These are phyloP conservation scores for Andrena chrysosceles DNA, from an alignment of 2,888 invertebrate genomes.

Conservation along the genomic window DNA sequence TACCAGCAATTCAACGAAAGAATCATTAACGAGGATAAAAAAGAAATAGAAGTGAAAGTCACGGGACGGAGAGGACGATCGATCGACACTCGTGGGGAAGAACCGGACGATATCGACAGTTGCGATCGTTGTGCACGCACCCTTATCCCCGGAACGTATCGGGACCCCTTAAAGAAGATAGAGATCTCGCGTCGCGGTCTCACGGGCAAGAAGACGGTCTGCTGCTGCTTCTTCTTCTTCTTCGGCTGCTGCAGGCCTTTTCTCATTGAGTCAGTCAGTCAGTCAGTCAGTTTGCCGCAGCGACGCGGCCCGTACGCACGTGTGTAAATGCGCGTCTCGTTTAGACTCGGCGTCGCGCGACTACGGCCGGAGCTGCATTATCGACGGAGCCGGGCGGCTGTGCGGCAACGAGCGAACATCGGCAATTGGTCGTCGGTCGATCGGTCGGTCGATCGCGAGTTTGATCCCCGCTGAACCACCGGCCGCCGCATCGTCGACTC, in stretches of 20 bases:
- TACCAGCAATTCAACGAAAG: neutral
- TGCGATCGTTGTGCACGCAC: slow-evolving; percentile 75
- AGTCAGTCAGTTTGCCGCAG: slow-evolving; percentile 82
- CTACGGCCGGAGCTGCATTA: slow-evolving; percentile 39
- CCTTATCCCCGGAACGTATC: slow-evolving; percentile 76
- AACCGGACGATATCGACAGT: slow-evolving; percentile 9
- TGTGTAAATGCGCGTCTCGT: slow-evolving; percentile 43
- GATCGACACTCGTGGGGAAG: neutral
- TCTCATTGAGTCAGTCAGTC: slow-evolving; percentile 83
- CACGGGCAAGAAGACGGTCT: slow-evolving; percentile 69
- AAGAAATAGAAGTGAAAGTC: neutral
- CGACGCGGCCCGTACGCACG: slow-evolving; percentile 75
- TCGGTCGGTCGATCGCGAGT: slow-evolving; percentile 52
- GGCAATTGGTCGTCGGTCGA: slow-evolving; percentile 59
- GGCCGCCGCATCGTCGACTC: slow-evolving; percentile 23
- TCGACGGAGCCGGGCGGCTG: slow-evolving; percentile 45
- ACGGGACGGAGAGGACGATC: neutral
- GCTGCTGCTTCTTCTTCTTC: slow-evolving; percentile 23
- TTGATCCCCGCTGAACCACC: slow-evolving; percentile 44
- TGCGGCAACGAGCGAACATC: slow-evolving; percentile 24
- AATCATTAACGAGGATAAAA: neutral
- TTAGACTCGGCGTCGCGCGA: slow-evolving; percentile 15
- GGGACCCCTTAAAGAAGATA: slow-evolving; percentile 73
- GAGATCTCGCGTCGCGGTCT: slow-evolving; percentile 75
- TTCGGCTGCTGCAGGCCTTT: slow-evolving; percentile 71